These are phyloP conservation scores for Hydractinia symbiolongicarpus DNA, from an alignment of 30 jellyfish, hydroid and myxozoan genomes.

Conservation along the genomic window DNA sequence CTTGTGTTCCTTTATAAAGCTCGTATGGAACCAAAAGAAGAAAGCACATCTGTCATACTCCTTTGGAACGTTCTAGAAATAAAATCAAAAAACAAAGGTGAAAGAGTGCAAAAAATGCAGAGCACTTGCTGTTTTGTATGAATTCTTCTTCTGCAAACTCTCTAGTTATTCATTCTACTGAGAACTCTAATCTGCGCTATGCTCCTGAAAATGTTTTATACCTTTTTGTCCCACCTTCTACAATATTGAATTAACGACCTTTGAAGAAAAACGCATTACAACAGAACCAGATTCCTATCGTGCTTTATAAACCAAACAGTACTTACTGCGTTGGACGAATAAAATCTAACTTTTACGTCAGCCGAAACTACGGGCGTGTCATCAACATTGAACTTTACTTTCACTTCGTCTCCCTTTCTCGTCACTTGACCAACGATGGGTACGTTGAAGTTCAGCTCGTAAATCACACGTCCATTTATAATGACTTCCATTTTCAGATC, in stretches of 20 bases:
- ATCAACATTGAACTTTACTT: slow-evolving; percentile 45
- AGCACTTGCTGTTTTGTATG: too few species aligned
- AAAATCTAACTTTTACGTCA: slow-evolving; percentile 63
- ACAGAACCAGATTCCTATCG: too few species aligned
- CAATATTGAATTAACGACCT: too few species aligned
- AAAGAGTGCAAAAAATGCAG: too few species aligned
- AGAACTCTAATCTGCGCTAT: too few species aligned
- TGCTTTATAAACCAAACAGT: neutral
- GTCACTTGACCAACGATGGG: slow-evolving; percentile 73
- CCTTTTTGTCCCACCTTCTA: too few species aligned
- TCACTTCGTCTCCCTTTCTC: slow-evolving; percentile 54
- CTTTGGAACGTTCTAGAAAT: slow-evolving; percentile 79
- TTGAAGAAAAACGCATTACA: too few species aligned
- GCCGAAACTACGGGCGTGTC: slow-evolving; percentile 64
- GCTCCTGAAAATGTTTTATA: too few species aligned
- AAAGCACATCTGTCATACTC: slow-evolving; percentile 93
- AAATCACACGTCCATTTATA: slow-evolving; percentile 42
- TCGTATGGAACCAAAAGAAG: slow-evolving; percentile 96
- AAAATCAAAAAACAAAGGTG: neutral
- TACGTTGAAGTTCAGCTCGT: slow-evolving; percentile 62
- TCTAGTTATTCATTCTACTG: too few species aligned
- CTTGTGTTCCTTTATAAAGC: slow-evolving; percentile 74
- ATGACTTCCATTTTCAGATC: slow-evolving; percentile 75
- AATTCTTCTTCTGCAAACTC: too few species aligned
- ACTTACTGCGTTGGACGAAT: slow-evolving; percentile 81